phyloP scores from a whole-genome alignment of 2,888 invertebrate species.

The Zygothrica quintamaculata region DNA sequence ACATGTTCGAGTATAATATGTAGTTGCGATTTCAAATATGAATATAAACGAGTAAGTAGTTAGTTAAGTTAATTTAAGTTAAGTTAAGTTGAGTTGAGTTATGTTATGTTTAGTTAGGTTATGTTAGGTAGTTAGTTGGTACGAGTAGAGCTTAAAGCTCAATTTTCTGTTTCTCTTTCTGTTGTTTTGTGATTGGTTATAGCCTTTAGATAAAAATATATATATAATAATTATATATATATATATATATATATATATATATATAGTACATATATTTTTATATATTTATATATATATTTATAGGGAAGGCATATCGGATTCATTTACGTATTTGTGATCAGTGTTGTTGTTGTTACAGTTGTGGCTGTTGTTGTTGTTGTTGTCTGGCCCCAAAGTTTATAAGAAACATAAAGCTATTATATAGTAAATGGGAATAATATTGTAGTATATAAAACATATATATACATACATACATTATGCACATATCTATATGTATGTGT shows the following conservation, averaged over 20 bases:
- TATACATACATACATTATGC: no score
- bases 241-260: slow-evolving; percentile 6
- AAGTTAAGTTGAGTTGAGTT: not conserved
- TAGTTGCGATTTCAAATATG: slow-evolving; percentile 1
- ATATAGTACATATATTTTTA: slow-evolving; percentile 17
- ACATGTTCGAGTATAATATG: no score
- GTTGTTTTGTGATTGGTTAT: not conserved
- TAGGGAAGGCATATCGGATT: slow-evolving; percentile 15
- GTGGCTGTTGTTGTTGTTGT: no score
- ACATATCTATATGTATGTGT: no score
- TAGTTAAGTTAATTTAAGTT: not conserved
- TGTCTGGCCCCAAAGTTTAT: no score
- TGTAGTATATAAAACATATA: no score
- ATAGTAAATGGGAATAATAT: no score
- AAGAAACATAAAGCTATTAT: no score
- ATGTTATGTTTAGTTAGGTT: no score
- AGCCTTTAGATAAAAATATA: not conserved
- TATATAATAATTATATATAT: slow-evolving; percentile 13
- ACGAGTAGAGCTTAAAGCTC: slow-evolving; percentile 1
- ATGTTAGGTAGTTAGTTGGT: no score
- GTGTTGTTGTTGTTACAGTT: no score
- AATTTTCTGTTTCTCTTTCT: not conserved
- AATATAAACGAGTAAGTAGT: slow-evolving; percentile 1
- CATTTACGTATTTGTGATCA: not conserved
- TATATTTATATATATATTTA: slow-evolving; percentile 21